These are phyloP conservation scores for Bovichtus variegatus DNA, from an alignment of 2,797 vertebrate species.

Conservation along the genomic window DNA sequence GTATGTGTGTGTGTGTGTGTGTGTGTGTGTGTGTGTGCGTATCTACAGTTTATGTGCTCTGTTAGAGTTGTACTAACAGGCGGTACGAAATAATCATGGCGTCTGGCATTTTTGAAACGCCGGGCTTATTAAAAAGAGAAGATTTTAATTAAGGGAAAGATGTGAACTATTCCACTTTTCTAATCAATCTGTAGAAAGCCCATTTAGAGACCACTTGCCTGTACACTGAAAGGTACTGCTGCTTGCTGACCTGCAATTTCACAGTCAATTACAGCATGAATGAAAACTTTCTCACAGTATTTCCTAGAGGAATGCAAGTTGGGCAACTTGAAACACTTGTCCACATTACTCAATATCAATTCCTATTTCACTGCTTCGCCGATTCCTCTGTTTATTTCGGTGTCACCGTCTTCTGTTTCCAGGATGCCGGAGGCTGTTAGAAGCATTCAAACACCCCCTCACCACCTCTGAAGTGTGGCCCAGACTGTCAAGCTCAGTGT, in stretches of 20 bases:
- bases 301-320: slow-evolving; percentile 27
- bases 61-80: no score
- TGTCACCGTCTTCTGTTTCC: slow-evolving; percentile 36
- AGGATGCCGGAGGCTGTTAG: slow-evolving; percentile 40
- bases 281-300: slow-evolving; percentile 53
- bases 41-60: not conserved
- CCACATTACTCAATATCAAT: slow-evolving; percentile 55
- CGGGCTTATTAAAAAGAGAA: not conserved
- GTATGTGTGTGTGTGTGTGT: not conserved
- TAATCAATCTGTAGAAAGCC: slow-evolving; percentile 31
- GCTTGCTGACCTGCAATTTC: slow-evolving; percentile 72
- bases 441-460: slow-evolving; percentile 13
- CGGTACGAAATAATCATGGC: no score
- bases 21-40: not conserved
- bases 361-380: slow-evolving; percentile 33
- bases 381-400: slow-evolving; percentile 39
- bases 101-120: slow-evolving; percentile 3
- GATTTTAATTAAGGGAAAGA: slow-evolving; percentile 38
- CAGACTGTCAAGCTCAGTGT: slow-evolving; percentile 17
- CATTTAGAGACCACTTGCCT: slow-evolving; percentile 41
- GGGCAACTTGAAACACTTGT: slow-evolving; percentile 48
- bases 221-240: slow-evolving; percentile 32
- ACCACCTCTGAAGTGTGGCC: slow-evolving; percentile 39
- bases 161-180: slow-evolving; percentile 9
- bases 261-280: slow-evolving; percentile 63